A percentile compares a stretch with the other conserved stretches of the same genome.
Conservation (phyloP, 2,113 vertebrate genomes). For the Ammodytes dubius region DNA sequence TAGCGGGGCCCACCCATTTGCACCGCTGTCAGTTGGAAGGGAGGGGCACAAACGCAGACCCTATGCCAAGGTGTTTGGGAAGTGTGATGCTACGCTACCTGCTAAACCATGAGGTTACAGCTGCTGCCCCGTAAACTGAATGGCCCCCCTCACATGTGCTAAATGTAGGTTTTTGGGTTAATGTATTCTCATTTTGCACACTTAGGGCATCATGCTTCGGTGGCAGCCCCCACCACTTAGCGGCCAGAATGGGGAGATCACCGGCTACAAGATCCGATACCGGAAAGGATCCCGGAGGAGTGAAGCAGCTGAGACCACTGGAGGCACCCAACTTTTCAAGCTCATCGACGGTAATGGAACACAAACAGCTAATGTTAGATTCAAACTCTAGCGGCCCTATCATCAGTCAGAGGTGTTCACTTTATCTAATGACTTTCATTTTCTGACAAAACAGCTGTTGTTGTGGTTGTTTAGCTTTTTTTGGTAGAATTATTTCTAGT, state of each 20-base stretch:
- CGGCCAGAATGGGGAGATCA: constrained; percentile 93
- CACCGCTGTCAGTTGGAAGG: constrained; percentile 1
- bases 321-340: constrained; percentile 90
- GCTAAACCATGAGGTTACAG: constrained; percentile 36
- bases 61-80: neutral
- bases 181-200: neutral
- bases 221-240: constrained; percentile 93
- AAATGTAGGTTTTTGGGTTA: constrained; percentile 18
- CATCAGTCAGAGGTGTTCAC: neutral
- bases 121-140: constrained; percentile 1
- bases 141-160: neutral
- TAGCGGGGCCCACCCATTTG: constrained; percentile 6
- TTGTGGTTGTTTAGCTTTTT: neutral
- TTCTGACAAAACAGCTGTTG: neutral
- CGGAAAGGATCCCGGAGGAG: constrained; percentile 94
- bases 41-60: neutral
- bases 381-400: neutral
- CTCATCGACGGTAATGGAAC: constrained; percentile 90
- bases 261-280: constrained; percentile 96
- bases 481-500: neutral
- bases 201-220: constrained; percentile 92
- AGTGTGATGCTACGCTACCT: constrained; percentile 20
- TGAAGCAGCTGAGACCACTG: constrained; percentile 89
- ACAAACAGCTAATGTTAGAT: neutral
- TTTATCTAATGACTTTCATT: neutral